These are phyloP conservation scores for Colius striatus DNA, from an alignment of 2,113 vertebrate species.

Conservation along the genomic window DNA sequence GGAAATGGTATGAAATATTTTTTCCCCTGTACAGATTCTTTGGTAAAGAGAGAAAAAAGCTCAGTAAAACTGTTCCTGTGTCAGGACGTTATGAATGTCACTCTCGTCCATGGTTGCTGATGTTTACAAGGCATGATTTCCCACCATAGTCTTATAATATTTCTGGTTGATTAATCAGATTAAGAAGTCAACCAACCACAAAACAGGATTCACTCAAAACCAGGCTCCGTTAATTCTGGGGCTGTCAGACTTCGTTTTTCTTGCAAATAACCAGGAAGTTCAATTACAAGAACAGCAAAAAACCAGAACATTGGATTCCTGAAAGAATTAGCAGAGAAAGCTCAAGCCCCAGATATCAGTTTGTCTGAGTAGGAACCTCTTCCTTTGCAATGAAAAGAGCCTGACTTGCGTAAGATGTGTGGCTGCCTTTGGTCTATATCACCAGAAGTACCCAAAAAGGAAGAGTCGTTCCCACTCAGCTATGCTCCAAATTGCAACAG, in stretches of 20 bases:
- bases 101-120: neutral
- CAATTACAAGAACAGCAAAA: constrained; percentile 6
- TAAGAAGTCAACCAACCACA: constrained; percentile 24
- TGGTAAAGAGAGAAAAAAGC: neutral
- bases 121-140: constrained; percentile 4
- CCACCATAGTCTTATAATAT: constrained; percentile 1
- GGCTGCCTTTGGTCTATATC: neutral
- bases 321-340: neutral
- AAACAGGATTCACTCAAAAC: constrained; percentile 42
- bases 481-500: neutral
- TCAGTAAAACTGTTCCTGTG: neutral
- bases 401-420: neutral
- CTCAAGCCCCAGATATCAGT: neutral
- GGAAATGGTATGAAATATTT: neutral
- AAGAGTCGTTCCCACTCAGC: neutral
- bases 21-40: neutral
- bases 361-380: neutral
- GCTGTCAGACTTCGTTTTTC: neutral
- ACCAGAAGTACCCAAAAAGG: neutral
- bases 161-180: constrained; percentile 42
- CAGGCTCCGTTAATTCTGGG: constrained; percentile 13
- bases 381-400: neutral
- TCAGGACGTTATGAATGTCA: neutral
- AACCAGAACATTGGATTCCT: neutral
- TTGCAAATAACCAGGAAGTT: constrained; percentile 32